A percentile compares a stretch with the other conserved stretches of the same genome.
Evolutionary conservation across 1,140 invertebrate species (phyloP).

Genomic region (Platorchestia sp.): DNA sequence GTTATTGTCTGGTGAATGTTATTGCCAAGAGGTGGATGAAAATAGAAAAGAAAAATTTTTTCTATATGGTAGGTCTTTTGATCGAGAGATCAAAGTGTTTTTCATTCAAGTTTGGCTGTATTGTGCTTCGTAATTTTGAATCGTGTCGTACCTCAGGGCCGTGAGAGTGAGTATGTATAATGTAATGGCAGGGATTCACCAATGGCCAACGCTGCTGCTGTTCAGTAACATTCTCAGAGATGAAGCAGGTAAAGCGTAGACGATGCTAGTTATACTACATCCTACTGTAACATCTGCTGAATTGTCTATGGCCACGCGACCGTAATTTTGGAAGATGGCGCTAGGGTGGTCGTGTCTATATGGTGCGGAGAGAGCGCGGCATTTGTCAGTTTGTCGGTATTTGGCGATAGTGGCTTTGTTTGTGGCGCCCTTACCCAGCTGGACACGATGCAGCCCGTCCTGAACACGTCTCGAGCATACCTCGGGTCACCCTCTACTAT

Average conservation of each 20-base stretch:
- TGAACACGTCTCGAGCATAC: slow-evolving; percentile 18
- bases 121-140: not conserved
- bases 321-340: not conserved
- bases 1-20: not conserved
- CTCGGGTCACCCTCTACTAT: slow-evolving; percentile 25
- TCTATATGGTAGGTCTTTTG: too few species aligned
- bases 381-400: slow-evolving; percentile 37
- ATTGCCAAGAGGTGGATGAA: not conserved
- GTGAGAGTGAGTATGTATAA: not conserved
- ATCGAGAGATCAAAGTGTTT: too few species aligned
- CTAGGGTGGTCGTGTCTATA: not conserved
- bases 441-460: not conserved
- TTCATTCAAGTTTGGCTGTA: too few species aligned
- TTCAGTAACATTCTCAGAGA: not conserved
- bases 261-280: not conserved
- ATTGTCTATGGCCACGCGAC: not conserved
- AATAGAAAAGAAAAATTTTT: too few species aligned
- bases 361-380: slow-evolving; percentile 10
- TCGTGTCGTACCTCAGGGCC: not conserved
- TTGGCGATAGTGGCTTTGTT: slow-evolving; percentile 23
- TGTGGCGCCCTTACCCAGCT: not conserved
- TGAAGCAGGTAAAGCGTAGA: not conserved
- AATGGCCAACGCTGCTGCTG: not conserved
- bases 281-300: not conserved
- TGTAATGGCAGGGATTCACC: not conserved